phyloP scores from a whole-genome alignment of 1,140 invertebrate genomes.

The Drosophila fuyamai region DNA sequence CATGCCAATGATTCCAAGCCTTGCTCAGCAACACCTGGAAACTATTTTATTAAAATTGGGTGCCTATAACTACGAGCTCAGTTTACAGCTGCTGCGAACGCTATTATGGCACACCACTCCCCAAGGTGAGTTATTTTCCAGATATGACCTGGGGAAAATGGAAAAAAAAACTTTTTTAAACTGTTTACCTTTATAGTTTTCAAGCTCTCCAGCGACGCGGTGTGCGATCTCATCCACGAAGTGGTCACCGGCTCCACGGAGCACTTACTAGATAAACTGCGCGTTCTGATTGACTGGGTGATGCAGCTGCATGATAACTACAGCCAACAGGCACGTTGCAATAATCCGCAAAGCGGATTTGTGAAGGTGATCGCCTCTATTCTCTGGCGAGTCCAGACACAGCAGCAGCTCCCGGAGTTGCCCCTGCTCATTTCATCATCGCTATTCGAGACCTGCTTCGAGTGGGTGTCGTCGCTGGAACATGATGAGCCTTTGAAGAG shows the following conservation, averaged over 20 bases:
- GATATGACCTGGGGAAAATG: too few relatives aligned
- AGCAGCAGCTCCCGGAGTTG: constrained; percentile 87
- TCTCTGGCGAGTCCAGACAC: constrained; percentile 91
- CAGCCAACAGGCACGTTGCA: constrained; percentile 69
- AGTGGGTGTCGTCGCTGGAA: constrained; percentile 90
- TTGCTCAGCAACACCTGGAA: constrained; percentile 88
- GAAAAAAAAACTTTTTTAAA: too few relatives aligned
- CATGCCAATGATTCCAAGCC: constrained; percentile 87
- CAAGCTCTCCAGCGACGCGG: constrained; percentile 87
- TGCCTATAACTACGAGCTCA: constrained; percentile 87
- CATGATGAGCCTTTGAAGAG: constrained; percentile 90
- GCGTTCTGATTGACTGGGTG: constrained; percentile 77
- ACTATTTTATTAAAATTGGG: constrained; percentile 88
- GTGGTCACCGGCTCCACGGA: constrained; percentile 88
- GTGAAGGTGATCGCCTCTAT: constrained; percentile 90
- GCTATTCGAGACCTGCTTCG: constrained; percentile 90
- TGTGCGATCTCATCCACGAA: constrained; percentile 92
- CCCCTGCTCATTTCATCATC: constrained; percentile 88
- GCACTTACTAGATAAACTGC: constrained; percentile 85
- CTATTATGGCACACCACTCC: constrained; percentile 86
- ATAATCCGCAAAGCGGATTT: constrained; percentile 84
- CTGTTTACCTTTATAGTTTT: constrained; percentile 55
- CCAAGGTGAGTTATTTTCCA: constrained; percentile 55
- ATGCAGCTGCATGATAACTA: constrained; percentile 75
- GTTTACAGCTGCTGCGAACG: constrained; percentile 87